phyloP scores from a whole-genome alignment of 2,888 invertebrate genomes.

The Cephus nigrinus region DNA sequence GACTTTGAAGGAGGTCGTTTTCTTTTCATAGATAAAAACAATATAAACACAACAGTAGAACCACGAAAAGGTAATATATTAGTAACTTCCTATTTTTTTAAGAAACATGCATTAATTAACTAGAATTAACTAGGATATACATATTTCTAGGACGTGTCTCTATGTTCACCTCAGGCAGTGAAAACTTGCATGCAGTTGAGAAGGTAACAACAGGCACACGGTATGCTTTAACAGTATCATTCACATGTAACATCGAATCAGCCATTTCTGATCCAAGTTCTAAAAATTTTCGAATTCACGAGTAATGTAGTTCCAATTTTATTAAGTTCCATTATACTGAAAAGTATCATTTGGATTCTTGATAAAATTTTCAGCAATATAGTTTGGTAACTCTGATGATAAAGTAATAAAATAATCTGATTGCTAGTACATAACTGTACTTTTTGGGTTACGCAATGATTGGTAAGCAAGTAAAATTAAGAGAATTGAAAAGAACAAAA shows the following conservation, averaged over 20 bases:
- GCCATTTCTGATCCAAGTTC: conserved; percentile 74
- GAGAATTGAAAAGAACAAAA: not conserved
- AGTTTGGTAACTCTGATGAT: not conserved
- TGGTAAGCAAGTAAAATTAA: not conserved
- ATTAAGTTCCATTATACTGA: not conserved
- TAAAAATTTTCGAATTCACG: conserved; percentile 13
- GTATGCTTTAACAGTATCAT: conserved; percentile 87
- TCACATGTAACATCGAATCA: conserved; percentile 81
- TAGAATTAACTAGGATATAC: not conserved
- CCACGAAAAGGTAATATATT: conserved; percentile 73
- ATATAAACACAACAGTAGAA: conserved; percentile 78
- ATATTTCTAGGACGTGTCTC: conserved; percentile 74
- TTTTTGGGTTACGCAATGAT: not conserved
- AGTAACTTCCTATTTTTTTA: not conserved
- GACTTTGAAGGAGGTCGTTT: conserved; percentile 89
- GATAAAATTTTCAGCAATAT: conserved; percentile 1
- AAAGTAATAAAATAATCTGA: not conserved
- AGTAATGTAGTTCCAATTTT: not conserved
- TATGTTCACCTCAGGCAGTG: conserved; percentile 88
- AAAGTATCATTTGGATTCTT: not conserved
- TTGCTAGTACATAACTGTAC: too few relatives aligned
- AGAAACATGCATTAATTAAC: not conserved
- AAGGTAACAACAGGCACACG: conserved; percentile 79
- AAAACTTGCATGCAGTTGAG: conserved; percentile 87
- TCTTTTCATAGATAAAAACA: conserved; percentile 77